Base-by-base conservation (phyloP, 2,797 vertebrate species). In the Acanthis flammea region DNA sequence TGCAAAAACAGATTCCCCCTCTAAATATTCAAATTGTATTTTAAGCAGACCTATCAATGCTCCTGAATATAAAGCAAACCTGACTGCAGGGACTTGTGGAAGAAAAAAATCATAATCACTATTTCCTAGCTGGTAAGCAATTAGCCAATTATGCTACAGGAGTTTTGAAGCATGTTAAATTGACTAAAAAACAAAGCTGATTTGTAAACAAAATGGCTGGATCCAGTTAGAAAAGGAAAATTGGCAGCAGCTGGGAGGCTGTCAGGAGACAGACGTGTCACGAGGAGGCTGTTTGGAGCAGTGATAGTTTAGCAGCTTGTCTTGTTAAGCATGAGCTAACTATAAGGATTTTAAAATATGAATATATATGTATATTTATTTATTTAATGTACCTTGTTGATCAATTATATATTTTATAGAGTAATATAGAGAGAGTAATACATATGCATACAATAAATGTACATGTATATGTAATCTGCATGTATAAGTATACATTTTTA, bases 171-270 rank as follows among this genome's bases (percentile, higher is more conserved):
- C 82, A 84, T 10, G 4, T 78, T 92, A 90, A 83, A 91, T 66
- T 85, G 83, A 84, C 87, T 88, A 90, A 90, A 72, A 91, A 87
- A 72, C 72, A 94, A 92, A 92, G 66, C 63, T 94, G 89, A 79
- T 96, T 90, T 90, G 70, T 92, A 94, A 95, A 95, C 79, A 94
- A 95, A 92, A 95, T 94, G 94, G 54, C 70, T 94, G 73, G 62
- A 88, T 84, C 45, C 47, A 92, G 86, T 95, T 81, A 90, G 81
- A 53, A 78, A 91, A 86, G 31, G 84, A 91, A 94, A 95, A 92
- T 44, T 91, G 81, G 81, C 84, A 89, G 92, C 94, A 95, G 72
- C 87, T 88, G 72, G 81, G 72, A 94, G 41, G 27, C 72, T 92
- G 72, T 85, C 27, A 9, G 39, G 50, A 92, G 84, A 70, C 81